Conservation (phyloP, 2,888 invertebrate species). For the Nomada fucata region DNA sequence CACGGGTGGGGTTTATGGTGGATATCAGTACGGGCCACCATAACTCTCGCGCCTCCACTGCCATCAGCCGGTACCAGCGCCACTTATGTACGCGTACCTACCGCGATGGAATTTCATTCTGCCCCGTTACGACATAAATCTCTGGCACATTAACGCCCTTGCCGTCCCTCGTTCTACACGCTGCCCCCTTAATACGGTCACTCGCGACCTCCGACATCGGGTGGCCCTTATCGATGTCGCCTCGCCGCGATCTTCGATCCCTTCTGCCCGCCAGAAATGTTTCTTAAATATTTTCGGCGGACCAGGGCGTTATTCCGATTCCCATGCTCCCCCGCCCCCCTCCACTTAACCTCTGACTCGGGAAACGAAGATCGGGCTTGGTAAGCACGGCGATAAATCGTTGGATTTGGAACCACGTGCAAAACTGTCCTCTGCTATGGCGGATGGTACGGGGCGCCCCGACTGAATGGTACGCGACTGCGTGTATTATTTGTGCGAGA, state of each 20-base stretch:
- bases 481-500: not conserved
- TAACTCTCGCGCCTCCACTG: slow-evolving; percentile 75
- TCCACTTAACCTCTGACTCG: slow-evolving; percentile 52
- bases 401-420: slow-evolving; percentile 20
- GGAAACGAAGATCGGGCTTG: slow-evolving; percentile 27
- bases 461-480: not conserved
- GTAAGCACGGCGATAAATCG: slow-evolving; percentile 40
- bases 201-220: slow-evolving; percentile 40
- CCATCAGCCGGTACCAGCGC: slow-evolving; percentile 60
- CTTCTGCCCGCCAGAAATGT: not conserved
- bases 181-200: slow-evolving; percentile 71
- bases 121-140: slow-evolving; percentile 80
- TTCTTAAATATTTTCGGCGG: slow-evolving; percentile 15
- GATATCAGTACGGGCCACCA: slow-evolving; percentile 77
- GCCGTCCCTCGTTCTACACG: slow-evolving; percentile 45
- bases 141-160: slow-evolving; percentile 79
- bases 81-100: slow-evolving; percentile 71
- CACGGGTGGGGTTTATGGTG: slow-evolving; percentile 73
- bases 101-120: slow-evolving; percentile 81
- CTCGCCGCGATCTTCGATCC: not conserved
- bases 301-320: slow-evolving; percentile 24
- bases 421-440: not conserved
- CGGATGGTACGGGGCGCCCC: slow-evolving; percentile 2
- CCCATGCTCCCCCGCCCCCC: not conserved
- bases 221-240: slow-evolving; percentile 35